Base-by-base conservation (phyloP, 2,888 invertebrate species). In the Dastarcus helophoroides region DNA sequence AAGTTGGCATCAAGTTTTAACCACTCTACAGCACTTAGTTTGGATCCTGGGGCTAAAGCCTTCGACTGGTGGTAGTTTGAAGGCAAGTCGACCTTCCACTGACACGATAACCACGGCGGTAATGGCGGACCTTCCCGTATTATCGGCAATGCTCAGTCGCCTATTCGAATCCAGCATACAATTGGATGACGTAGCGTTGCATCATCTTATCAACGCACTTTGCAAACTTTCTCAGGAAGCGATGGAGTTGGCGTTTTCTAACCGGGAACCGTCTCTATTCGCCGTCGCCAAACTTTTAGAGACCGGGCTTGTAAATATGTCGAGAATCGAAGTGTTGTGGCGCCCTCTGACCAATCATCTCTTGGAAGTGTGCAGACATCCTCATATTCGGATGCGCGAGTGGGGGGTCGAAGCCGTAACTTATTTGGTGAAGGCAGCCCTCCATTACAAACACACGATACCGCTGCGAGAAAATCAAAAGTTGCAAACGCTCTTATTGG, bases 381-480 rank as follows among this genome's bases (percentile, higher is more conserved):
- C 93, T 0, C 91, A 90, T 51, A 85, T 88, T 42, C 67, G 89
- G 39, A 89, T 97, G 88, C 68, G 97, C 19, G 93, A 93, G 58
- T 97, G 94, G 94, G 95, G 95, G 0, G 93, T 94, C 0, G 93
- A 94, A 61, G 93, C 94, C 0, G 79, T 97, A 31, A 94, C 95
- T 0, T 89, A 88, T 54, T 66, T 97, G 26, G 90, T 95, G 0
- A 88, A 86, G 57, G 82, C 88, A 0, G 91, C 94, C 2, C 70
- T 95, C 42, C 81, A 82, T 43, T 83, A 82, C 54, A 85, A 86
- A 54, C 86, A 89, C 56, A 75, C 75, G 7, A 73, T 84, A 37
- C 86, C 89, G 0, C 68, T 83, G 2, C 76, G 82, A 29, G 83
- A 86, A 45, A 89, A 88, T 50, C 81, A 88, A 71, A 77, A 83